Evolutionary conservation across 37 sponge, comb jelly and placozoan genomes (phyloP), one percentile per base, ranked within the genome.

Genomic region (Amphimedon queenslandica): DNA sequence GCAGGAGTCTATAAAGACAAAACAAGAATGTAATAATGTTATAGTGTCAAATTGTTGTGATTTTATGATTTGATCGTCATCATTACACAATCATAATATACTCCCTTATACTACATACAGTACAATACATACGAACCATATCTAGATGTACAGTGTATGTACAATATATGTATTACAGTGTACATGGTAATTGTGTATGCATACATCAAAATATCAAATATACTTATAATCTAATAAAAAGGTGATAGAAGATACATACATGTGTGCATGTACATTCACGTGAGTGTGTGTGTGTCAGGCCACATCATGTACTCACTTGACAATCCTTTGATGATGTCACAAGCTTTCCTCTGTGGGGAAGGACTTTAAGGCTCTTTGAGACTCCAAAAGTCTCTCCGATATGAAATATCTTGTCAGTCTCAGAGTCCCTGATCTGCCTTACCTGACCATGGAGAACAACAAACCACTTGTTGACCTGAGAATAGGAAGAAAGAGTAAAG

Each of bases 361-460:
- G 63, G 11, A 77, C 61, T 58, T 82, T 77, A 34, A 82, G 69
- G 65, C 78, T 82, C 35, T 60, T 64, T 21, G 63, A 53, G 18
- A 88, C 73, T 10, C 88, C 88, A 82, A 88, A 88, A 72, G 67
- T 42, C 35, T 88, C 88, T 43, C 88, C 88, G 6, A 78, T 73
- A 31, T 77, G 78, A 60, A 65, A 82, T 37, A 58, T 37, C 40
- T 70, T 84, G 40, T 72, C 84, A 10, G 64, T 40, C 30, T 73
- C 75, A 2, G 79, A 30, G n/a, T 82, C 78, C 20, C 83, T 60
- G 20, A 64, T 58, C 21, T 53, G 73, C 31, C 69, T 72, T 60
- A 88, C 33, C 69, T 88, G 82, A 6, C 88, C 88, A 57, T 88
- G 80, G 24, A 88, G 79, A 3, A 88, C 83, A 8, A 88, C 73